Base-by-base conservation (phyloP, 64 coral and sea anemone species). In the Actinia tenebrosa region DNA sequence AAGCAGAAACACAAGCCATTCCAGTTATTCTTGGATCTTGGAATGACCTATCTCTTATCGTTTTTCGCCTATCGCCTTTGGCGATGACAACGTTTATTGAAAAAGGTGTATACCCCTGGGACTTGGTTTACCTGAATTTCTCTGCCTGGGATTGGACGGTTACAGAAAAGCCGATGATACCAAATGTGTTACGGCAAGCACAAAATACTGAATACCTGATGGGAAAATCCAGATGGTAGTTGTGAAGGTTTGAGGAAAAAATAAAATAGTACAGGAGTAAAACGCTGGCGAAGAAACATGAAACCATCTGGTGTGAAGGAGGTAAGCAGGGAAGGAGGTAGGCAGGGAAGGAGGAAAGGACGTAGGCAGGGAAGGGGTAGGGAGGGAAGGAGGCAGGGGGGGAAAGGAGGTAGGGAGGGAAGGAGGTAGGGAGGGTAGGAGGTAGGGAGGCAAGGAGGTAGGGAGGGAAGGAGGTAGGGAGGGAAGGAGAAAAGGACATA, bases 101-200 rank as follows among this genome's bases (percentile, higher is more conserved):
- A 37, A 37, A 37, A 37, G 30, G 30, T 23, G 19, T 5, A 66
- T n/a, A 66, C 3, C 63, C 5, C 2, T 58, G 56, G 56, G 56
- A 13, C 56, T 6, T 58, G 3, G 84, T 62, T 60, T 84, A 98
- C 95, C 95, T 98, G 87, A 94, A 98, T 61, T 98, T 98, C 60
- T 88, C 92, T 3, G 95, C 95, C 79, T 98, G 95, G 20, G 95
- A 94, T 87, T 98, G 89, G 53, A 98, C 86, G 23, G 95, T 93
- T 59, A 98, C 89, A 64, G 95, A 98, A 80, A 94, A 98, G 23
- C 95, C 92, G 27, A 98, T 77, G 91, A 98, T 86, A 83, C 95
- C 95, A 87, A 98, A 98, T 2, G 95, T 98, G 63, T 98, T 94
- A 46, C 95, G 89, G 86, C 95, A 98, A 63, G 92, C 84, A 55